phyloP scores from a whole-genome alignment of 2,113 vertebrate species.

The Nothocercus julius region DNA sequence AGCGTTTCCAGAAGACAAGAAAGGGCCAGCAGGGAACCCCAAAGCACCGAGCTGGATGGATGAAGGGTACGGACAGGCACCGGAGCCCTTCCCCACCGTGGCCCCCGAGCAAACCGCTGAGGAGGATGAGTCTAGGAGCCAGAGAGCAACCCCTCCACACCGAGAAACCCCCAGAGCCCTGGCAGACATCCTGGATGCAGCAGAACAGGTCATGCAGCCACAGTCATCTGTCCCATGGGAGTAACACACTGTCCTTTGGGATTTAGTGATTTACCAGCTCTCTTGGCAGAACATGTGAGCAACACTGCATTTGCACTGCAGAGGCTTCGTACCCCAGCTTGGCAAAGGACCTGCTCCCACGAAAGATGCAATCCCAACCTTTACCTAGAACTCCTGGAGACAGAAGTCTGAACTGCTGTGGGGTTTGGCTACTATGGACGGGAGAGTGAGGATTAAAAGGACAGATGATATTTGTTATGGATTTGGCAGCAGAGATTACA shows the following conservation, averaged over 20 bases:
- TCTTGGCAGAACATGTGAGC: not conserved
- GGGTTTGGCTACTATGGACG: not conserved
- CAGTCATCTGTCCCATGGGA: not conserved
- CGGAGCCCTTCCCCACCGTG: not conserved
- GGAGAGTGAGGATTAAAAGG: not conserved
- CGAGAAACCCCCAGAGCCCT: not conserved
- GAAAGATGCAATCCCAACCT: not conserved
- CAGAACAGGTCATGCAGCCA: not conserved
- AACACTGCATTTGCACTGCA: fast-evolving
- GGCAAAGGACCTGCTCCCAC: not conserved
- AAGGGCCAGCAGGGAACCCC: not conserved
- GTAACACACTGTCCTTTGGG: not conserved
- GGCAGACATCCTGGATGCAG: not conserved
- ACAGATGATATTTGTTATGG: not conserved
- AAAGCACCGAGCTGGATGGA: fast-evolving
- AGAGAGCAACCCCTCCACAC: not conserved
- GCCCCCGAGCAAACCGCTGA: not conserved
- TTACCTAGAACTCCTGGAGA: not conserved
- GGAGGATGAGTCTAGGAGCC: not conserved
- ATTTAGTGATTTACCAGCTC: not conserved
- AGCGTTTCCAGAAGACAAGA: not conserved
- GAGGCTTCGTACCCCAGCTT: not conserved
- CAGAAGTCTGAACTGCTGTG: not conserved
- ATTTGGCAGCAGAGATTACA: not conserved
- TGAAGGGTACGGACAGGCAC: not conserved